Percentiles rank a stretch among this genome's conserved stretches.
Conservation (phyloP, 2,797 vertebrate species). For the Pachyuromys duprasi region DNA sequence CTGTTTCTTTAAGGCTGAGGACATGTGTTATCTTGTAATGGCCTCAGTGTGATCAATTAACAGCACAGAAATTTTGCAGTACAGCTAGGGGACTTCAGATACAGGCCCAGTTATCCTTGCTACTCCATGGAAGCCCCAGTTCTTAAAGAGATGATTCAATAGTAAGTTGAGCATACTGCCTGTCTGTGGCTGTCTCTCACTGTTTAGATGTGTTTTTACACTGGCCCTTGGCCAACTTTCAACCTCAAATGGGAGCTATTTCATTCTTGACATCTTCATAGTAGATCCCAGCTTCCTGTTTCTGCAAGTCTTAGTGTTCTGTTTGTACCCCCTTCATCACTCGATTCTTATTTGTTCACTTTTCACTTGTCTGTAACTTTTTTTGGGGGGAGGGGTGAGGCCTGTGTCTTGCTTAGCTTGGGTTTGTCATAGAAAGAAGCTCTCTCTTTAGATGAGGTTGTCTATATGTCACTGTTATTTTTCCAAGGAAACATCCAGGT, state of each 20-base stretch:
- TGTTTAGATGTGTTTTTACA: background rate
- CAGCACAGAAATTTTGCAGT: background rate
- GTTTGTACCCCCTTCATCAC: background rate
- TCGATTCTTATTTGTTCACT: background rate
- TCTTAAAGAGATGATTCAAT: background rate
- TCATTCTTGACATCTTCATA: background rate
- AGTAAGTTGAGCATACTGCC: background rate
- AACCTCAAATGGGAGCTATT: background rate
- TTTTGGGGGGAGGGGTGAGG: no score
- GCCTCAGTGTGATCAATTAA: slow-evolving; percentile 3
- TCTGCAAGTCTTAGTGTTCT: background rate
- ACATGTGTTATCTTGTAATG: slow-evolving; percentile 11
- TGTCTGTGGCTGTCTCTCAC: background rate
- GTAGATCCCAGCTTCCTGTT: background rate
- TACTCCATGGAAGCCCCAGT: background rate
- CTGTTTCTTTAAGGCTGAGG: slow-evolving; percentile 38
- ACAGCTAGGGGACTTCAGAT: background rate
- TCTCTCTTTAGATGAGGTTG: background rate
- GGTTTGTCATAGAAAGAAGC: background rate
- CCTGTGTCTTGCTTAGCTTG: background rate
- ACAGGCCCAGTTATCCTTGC: no score
- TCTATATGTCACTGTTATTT: background rate
- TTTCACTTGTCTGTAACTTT: background rate
- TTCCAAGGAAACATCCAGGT: background rate
- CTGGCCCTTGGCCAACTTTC: background rate